These are phyloP conservation scores for Pelobates fuscus DNA, from an alignment of 2,113 vertebrate species.

Conservation along the genomic window DNA sequence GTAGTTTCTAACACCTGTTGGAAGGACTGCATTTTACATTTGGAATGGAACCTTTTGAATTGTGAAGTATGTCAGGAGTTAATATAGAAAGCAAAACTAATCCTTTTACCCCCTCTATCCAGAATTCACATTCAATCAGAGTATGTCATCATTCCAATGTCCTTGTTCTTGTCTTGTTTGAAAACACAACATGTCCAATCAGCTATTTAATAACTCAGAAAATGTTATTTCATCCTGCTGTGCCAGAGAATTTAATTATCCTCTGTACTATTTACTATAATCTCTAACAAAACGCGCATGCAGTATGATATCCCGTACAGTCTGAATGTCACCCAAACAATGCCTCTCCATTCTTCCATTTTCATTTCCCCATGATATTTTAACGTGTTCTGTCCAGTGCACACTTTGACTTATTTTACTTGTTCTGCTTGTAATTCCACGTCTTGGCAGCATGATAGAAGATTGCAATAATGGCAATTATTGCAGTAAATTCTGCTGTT, in stretches of 20 bases:
- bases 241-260: constrained; percentile 43
- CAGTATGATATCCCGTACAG: neutral
- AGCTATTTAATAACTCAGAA: constrained; percentile 42
- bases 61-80: neutral
- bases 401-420: constrained; percentile 21
- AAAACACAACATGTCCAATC: constrained; percentile 46
- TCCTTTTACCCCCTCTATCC: constrained; percentile 10
- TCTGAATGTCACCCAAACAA: constrained; percentile 29
- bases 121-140: constrained; percentile 38
- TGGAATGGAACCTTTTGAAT: too few species aligned
- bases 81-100: constrained; percentile 1
- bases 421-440: constrained; percentile 29
- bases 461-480: constrained; percentile 22
- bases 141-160: constrained; percentile 28
- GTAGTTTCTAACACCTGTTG: too few species aligned
- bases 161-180: constrained; percentile 42
- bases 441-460: constrained; percentile 12
- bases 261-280: constrained; percentile 35
- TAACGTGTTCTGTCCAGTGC: neutral
- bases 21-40: too few species aligned
- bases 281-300: constrained; percentile 21
- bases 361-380: constrained; percentile 9
- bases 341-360: too few species aligned
- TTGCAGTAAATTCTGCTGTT: constrained; percentile 21
- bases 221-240: constrained; percentile 30